Percentiles rank a stretch among this genome's conserved stretches.
These are phyloP conservation scores for Parazoanthus swiftii DNA, from an alignment of 92 coral and sea anemone genomes.

Conservation along the genomic window DNA sequence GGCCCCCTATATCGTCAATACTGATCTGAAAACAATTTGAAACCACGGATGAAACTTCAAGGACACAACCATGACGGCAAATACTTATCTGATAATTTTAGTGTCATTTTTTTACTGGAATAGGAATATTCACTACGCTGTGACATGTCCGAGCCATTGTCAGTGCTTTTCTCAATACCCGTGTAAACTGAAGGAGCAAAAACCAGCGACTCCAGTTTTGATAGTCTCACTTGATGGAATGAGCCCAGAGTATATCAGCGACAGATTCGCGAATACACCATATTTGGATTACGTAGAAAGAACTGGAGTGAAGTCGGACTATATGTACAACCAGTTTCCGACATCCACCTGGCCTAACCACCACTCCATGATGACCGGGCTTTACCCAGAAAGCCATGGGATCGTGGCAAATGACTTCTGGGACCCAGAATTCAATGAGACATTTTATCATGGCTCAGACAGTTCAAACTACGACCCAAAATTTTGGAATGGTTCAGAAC, in stretches of 20 bases:
- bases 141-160: not conserved
- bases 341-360: slow-evolving; percentile 60
- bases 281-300: slow-evolving; percentile 30
- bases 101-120: not conserved
- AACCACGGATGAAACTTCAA: not conserved
- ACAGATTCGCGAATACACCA: slow-evolving; percentile 32
- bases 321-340: slow-evolving; percentile 45
- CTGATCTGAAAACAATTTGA: not conserved
- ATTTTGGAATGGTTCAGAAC: slow-evolving; percentile 52
- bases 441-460: slow-evolving; percentile 33
- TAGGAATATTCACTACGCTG: not conserved
- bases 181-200: not conserved
- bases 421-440: slow-evolving; percentile 51
- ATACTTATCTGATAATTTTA: not conserved
- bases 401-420: slow-evolving; percentile 51
- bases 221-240: slow-evolving; percentile 35
- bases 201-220: not conserved
- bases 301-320: slow-evolving; percentile 36
- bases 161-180: slow-evolving; percentile 1
- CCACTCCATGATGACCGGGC: slow-evolving; percentile 57
- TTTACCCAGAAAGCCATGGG: slow-evolving; percentile 56
- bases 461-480: slow-evolving; percentile 46
- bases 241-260: slow-evolving; percentile 41
- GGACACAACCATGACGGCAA: not conserved
- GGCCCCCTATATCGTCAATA: not conserved